Conservation (phyloP, 2,113 vertebrate genomes). For the Strix uralensis region DNA sequence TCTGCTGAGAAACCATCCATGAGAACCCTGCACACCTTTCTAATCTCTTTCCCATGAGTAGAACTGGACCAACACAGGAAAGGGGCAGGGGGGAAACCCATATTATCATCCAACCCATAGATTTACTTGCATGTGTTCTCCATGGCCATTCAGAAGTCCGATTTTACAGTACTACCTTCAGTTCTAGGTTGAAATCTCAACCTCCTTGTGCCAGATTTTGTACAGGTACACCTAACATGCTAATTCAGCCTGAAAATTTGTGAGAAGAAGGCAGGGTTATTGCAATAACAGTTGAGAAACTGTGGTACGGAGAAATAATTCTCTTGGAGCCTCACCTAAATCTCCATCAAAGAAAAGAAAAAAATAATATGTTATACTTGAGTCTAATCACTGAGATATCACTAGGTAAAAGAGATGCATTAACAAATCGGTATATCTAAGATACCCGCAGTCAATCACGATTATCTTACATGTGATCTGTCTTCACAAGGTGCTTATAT, state of each 20-base stretch:
- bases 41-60: neutral
- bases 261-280: neutral
- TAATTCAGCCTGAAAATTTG: neutral
- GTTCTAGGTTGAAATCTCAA: neutral
- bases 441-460: accelerated
- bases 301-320: neutral
- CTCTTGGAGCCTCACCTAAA: neutral
- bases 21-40: neutral
- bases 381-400: neutral
- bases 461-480: neutral
- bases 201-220: neutral
- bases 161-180: neutral
- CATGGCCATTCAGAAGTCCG: neutral
- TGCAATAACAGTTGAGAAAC: neutral
- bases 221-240: neutral
- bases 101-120: neutral
- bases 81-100: accelerated
- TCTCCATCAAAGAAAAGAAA: neutral
- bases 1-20: neutral
- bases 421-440: neutral
- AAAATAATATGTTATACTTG: neutral
- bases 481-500: neutral
- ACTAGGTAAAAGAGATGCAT: neutral
- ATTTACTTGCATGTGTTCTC: neutral
- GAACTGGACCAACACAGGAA: neutral